Base-by-base conservation (phyloP, 2,113 vertebrate species). In the Phaethornis superciliosus region DNA sequence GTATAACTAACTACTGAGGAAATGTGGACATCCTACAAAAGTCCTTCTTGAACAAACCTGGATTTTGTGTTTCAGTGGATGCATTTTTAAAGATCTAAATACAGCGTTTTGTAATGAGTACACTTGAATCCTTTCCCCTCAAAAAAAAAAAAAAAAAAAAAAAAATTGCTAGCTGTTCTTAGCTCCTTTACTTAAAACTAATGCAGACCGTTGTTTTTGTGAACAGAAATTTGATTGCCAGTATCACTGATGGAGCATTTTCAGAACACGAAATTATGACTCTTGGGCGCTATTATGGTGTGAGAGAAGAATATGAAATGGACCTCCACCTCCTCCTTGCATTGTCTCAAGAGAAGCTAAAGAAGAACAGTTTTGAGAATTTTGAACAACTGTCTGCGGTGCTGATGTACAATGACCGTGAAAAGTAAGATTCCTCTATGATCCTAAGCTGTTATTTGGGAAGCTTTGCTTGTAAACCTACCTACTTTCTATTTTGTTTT, bases 181-280 rank as follows among this genome's bases (percentile, higher is more conserved):
- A 85, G 72, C 32, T 94, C 58, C 51, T 69, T 56, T 46, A 20
- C 47, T 90, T 88, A 70, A 71, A 81, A 59, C 75, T 95, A 35
- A 96, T 3, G 19, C 52, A 51, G 15, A 3, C 28, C 92, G 32
- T 54, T 87, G 11, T 64, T 90, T 81, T 94, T 94, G 64, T 86
- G 44, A 52, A 86, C 97, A 99, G 99, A 96, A 96, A 97, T 49
- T 94, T 98, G 85, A 51, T 99, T 80, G 86, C 96, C 65, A 95
- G 81, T 80, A 93, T 98, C 15, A 94, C 94, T 77, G 95, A 44
- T 21, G 96, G 93, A 81, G 93, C 83, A 0, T 97, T 99, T 81
- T 97, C 96, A 27, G 98, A 99, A 42, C 99, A 99, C 7, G 99
- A 99, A 96, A 93, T 98, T 81, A 94, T 99, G 95, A 98, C 98